Conservation (phyloP, 2,797 vertebrate species). For the Pyrocephalus nanus region DNA sequence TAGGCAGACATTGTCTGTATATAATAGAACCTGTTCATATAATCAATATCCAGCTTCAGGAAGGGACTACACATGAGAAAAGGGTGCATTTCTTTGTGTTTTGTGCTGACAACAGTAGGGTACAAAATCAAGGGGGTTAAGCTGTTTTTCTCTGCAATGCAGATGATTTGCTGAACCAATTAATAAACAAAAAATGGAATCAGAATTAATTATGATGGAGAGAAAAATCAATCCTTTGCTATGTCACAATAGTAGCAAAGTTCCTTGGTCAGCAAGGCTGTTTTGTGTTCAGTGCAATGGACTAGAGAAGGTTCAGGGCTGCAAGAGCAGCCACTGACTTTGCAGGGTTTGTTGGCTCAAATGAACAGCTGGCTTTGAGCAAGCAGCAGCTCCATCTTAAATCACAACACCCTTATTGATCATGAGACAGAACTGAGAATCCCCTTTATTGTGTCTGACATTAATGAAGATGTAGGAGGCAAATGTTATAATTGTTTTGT, state of each 20-base stretch:
- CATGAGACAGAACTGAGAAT: not conserved
- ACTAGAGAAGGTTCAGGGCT: not conserved
- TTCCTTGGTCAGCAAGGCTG: not conserved
- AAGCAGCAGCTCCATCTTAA: not conserved
- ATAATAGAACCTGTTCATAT: not conserved
- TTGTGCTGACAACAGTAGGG: not conserved
- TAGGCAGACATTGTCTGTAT: not conserved
- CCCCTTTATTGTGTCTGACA: not conserved
- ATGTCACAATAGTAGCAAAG: not conserved
- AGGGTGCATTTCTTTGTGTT: not conserved
- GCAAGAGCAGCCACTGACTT: not conserved
- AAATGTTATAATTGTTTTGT: constrained; percentile 17
- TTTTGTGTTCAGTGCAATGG: not conserved
- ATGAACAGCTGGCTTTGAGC: not conserved
- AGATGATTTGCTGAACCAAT: not conserved
- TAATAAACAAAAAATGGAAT: not conserved
- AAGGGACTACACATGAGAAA: not conserved
- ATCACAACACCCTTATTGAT: constrained; percentile 6
- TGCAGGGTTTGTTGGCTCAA: not conserved
- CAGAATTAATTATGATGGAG: not conserved
- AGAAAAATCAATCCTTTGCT: not conserved
- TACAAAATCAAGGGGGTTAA: not conserved
- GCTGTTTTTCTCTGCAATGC: not conserved
- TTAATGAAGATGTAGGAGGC: constrained; percentile 27
- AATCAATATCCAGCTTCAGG: not conserved